phyloP scores from a whole-genome alignment of 2,888 invertebrate genomes.

The Oscheius myriophilus region DNA sequence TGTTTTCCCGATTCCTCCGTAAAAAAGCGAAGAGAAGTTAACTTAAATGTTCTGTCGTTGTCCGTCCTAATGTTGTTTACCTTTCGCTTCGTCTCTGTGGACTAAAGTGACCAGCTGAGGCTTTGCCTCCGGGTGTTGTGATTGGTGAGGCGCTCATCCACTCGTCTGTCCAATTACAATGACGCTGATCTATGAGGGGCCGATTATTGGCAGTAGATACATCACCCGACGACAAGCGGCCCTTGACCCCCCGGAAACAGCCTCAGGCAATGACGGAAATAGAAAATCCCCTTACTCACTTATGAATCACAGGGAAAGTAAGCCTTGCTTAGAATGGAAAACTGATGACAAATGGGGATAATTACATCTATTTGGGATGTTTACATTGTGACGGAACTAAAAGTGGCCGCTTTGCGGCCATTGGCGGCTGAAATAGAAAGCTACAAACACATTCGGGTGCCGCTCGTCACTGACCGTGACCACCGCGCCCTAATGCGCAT shows the following conservation, averaged over 20 bases:
- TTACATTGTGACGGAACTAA: neutral
- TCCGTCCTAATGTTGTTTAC: too few relatives aligned
- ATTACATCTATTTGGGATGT: neutral
- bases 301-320: neutral
- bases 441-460: neutral
- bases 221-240: slow-evolving; percentile 16
- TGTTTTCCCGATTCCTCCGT: too few relatives aligned
- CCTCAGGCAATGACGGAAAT: too few relatives aligned
- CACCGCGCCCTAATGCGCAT: slow-evolving; percentile 7
- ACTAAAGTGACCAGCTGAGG: slow-evolving; percentile 2
- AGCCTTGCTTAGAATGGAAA: too few relatives aligned
- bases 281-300: neutral
- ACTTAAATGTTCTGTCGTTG: too few relatives aligned
- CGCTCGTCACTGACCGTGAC: slow-evolving; percentile 25
- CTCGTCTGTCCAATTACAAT: slow-evolving; percentile 25
- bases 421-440: neutral
- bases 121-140: neutral
- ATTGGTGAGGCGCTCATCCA: slow-evolving; percentile 10
- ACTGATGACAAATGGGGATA: neutral
- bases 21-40: too few relatives aligned
- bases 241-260: neutral
- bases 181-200: slow-evolving; percentile 27
- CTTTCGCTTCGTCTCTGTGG: too few relatives aligned
- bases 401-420: slow-evolving; percentile 3
- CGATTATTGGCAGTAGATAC: slow-evolving; percentile 28